These are phyloP conservation scores for Scomber colias DNA, from an alignment of 2,113 vertebrate genomes.

Conservation along the genomic window DNA sequence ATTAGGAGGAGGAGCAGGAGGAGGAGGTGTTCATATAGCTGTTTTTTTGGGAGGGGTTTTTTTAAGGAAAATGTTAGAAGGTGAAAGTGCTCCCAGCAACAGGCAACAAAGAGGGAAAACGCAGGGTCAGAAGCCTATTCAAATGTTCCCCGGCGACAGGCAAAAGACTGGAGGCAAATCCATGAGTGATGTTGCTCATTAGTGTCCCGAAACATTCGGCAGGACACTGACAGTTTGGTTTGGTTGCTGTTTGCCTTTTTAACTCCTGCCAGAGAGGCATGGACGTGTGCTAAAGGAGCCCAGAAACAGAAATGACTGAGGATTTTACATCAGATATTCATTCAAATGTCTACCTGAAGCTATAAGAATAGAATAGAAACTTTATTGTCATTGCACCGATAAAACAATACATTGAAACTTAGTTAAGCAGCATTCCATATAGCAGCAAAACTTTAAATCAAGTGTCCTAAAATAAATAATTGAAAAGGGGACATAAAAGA, in stretches of 20 bases:
- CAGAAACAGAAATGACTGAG: too few species aligned
- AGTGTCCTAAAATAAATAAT: too few species aligned
- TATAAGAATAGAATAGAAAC: too few species aligned
- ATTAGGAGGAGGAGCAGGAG: neutral
- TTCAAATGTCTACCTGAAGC: too few species aligned
- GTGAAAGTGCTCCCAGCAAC: conserved; percentile 43
- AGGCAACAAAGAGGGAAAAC: conserved; percentile 22
- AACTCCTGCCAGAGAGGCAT: neutral
- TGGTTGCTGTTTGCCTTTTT: conserved; percentile 1
- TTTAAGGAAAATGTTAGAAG: conserved; percentile 2
- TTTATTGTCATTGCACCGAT: too few species aligned
- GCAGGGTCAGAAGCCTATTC: conserved; percentile 41
- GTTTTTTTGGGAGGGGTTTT: neutral
- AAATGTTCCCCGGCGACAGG: conserved; percentile 24
- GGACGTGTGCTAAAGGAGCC: neutral
- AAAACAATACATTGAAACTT: too few species aligned
- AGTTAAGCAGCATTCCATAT: too few species aligned
- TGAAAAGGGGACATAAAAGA: too few species aligned
- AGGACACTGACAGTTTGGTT: neutral
- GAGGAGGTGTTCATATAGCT: neutral
- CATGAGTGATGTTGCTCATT: conserved; percentile 43
- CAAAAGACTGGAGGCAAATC: conserved; percentile 1
- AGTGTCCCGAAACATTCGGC: neutral
- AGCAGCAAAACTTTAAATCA: too few species aligned
- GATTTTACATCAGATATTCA: too few species aligned